These are phyloP conservation scores for Microchirus variegatus DNA, from an alignment of 2,797 vertebrate species.

Conservation along the genomic window DNA sequence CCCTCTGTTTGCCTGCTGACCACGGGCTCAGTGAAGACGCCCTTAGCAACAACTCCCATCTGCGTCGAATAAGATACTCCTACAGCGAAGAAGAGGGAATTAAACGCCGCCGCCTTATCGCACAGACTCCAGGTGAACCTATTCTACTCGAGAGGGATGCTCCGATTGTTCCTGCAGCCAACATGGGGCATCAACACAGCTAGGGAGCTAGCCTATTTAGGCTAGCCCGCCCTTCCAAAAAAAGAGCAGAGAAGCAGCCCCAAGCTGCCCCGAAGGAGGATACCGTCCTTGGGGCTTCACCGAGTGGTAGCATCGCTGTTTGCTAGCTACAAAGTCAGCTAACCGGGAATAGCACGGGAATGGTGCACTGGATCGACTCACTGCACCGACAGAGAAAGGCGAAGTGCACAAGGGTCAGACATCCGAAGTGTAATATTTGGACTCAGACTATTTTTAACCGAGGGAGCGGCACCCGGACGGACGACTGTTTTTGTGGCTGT, in stretches of 20 bases:
- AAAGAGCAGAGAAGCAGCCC: constrained; percentile 50
- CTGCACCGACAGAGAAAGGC: constrained; percentile 68
- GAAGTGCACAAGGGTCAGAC: constrained; percentile 66
- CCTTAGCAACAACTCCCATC: constrained; percentile 81
- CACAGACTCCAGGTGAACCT: constrained; percentile 38
- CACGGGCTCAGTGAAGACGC: constrained; percentile 72
- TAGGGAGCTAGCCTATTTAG: constrained; percentile 43
- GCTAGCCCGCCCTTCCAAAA: constrained; percentile 36
- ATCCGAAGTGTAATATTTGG: constrained; percentile 57
- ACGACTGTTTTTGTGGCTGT: constrained; percentile 67
- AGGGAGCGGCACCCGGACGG: constrained; percentile 60
- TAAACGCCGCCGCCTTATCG: constrained; percentile 41
- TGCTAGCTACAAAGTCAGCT: constrained; percentile 49
- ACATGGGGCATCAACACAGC: constrained; percentile 50
- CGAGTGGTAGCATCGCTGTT: constrained; percentile 50
- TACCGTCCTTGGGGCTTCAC: constrained; percentile 40
- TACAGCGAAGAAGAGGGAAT: constrained; percentile 49
- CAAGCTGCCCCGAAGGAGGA: constrained; percentile 60
- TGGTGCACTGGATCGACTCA: constrained; percentile 72
- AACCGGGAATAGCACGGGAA: constrained; percentile 68
- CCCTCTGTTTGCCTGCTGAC: constrained; percentile 57
- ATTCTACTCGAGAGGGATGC: constrained; percentile 15
- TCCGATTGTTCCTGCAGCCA: constrained; percentile 1
- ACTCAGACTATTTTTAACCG: constrained; percentile 64
- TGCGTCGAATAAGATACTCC: constrained; percentile 58